Evolutionary conservation across 2,797 vertebrate species (phyloP).

Genomic region (Chaetodon trifasciatus): DNA sequence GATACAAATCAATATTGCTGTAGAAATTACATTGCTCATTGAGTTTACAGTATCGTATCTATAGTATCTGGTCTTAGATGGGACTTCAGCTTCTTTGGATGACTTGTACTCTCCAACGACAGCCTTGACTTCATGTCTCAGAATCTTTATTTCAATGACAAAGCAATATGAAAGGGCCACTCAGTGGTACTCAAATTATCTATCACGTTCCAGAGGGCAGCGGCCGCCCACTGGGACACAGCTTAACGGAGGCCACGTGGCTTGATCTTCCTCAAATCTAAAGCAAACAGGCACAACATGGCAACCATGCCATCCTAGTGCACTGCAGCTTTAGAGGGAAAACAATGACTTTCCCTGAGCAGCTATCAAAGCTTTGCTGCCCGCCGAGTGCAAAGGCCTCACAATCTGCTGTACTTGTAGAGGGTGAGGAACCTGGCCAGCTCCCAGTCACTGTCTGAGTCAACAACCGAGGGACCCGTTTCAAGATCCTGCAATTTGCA

Average conservation of each 20-base stretch:
- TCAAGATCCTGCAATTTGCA: conserved; percentile 18
- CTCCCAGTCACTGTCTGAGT: conserved; percentile 35
- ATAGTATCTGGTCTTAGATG: neutral
- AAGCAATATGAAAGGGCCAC: conserved; percentile 28
- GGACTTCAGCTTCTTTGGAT: neutral
- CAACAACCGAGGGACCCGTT: conserved; percentile 25
- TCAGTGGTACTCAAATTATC: conserved; percentile 8
- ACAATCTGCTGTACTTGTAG: conserved; percentile 42
- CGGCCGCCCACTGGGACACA: conserved; percentile 27
- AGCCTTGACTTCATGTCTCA: neutral
- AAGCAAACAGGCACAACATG: conserved; percentile 78
- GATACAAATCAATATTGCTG: neutral
- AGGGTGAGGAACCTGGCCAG: conserved; percentile 31
- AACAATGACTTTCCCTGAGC: conserved; percentile 72
- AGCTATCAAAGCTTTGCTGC: conserved; percentile 68
- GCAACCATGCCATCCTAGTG: conserved; percentile 41
- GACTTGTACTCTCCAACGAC: neutral
- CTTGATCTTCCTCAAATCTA: conserved; percentile 79
- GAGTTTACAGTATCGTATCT: too few relatives aligned
- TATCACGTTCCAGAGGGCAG: conserved; percentile 21
- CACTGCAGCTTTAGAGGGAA: conserved; percentile 75
- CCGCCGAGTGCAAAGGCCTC: conserved; percentile 70
- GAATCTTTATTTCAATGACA: conserved; percentile 2
- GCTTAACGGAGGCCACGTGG: conserved; percentile 57
- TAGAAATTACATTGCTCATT: too few relatives aligned